Evolutionary conservation across 2,888 invertebrate species (phyloP), one percentile per base, ranked within the genome.

Genomic region (Rhyacophila evoluta): DNA sequence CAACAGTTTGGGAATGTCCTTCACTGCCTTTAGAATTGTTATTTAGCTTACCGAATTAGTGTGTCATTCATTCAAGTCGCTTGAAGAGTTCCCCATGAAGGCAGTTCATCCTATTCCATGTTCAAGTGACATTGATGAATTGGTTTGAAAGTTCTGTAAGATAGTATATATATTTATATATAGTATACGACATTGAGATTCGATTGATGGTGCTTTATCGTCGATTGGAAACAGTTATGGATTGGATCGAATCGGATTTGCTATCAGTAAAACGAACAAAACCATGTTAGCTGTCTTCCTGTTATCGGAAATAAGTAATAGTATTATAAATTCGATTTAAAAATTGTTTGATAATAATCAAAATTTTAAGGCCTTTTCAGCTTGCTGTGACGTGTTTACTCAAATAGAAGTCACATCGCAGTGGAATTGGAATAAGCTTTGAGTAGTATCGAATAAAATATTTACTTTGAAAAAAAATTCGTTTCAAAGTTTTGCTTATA

Each of bases 61-160:
- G 72, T 68, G 15, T 37, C 36, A 36, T 41, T 41, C 55, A 37
- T 37, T 36, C 39, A 12, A n/a, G 27, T 73, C 55, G n/a, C 39
- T 19, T 55, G 39, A 39, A 10, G 19, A 73, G 28, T 67, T 25
- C 70, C 67, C 77, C 70, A 68, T 37, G 77, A 72, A 73, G 41
- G 41, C 55, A 74, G 78, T 74, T 74, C 78, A 78, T 73, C 78
- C 78, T 74, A 74, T 78, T 74, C 78, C 69, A 70, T 78, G 78
- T 78, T 39, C 28, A 69, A 12, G 55, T 41, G 78, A 78, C 78
- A 70, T 73, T 78, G 78, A 78, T 74, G 78, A 41, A 78, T 78
- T n/a, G 78, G 69, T 12, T 1, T 29, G 27, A n/a, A n/a, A 28
- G 19, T 19, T 8, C 55, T 55, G 55, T 55, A 55, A 55, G 15